Conservation (phyloP, 2,113 vertebrate species). For the Platichthys flesus region DNA sequence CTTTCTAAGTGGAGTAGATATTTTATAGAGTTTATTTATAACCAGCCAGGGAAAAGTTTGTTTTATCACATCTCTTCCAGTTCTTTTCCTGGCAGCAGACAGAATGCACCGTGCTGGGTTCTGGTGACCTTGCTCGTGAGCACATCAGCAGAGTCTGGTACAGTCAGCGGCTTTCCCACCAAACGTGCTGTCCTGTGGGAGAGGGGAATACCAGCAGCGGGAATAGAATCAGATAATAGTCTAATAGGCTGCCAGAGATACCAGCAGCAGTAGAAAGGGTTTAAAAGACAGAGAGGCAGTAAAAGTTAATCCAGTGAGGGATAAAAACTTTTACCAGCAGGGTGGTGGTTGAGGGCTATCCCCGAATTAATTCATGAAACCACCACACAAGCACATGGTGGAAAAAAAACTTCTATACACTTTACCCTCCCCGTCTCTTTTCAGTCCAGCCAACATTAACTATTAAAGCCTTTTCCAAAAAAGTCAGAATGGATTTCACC, state of each 20-base stretch:
- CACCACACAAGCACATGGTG: constrained; percentile 23
- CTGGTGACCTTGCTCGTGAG: constrained; percentile 11
- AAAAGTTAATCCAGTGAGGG: constrained; percentile 50
- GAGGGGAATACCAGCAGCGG: not conserved
- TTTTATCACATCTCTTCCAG: not conserved
- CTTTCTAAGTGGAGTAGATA: constrained; percentile 23
- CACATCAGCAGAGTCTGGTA: not conserved
- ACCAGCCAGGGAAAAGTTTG: constrained; percentile 17
- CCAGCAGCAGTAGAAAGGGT: constrained; percentile 9
- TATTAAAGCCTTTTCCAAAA: constrained; percentile 36
- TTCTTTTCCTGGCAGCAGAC: constrained; percentile 4
- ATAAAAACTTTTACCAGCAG: constrained; percentile 53
- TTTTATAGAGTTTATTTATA: constrained; percentile 44
- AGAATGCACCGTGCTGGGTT: not conserved
- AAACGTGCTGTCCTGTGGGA: constrained; percentile 8
- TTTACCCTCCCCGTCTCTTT: not conserved
- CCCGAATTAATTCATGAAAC: constrained; percentile 38
- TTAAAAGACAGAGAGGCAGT: constrained; percentile 37
- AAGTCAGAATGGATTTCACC: constrained; percentile 44
- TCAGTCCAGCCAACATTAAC: constrained; percentile 27
- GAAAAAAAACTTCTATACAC: constrained; percentile 25
- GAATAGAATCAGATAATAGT: constrained; percentile 13
- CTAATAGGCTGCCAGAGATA: not conserved
- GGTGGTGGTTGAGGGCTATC: constrained; percentile 50
- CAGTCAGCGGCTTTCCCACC: not conserved